A percentile compares a stretch with the other conserved stretches of the same genome.
Evolutionary conservation across 2,888 invertebrate genomes (phyloP).

Genomic region (Globia sparganii): DNA sequence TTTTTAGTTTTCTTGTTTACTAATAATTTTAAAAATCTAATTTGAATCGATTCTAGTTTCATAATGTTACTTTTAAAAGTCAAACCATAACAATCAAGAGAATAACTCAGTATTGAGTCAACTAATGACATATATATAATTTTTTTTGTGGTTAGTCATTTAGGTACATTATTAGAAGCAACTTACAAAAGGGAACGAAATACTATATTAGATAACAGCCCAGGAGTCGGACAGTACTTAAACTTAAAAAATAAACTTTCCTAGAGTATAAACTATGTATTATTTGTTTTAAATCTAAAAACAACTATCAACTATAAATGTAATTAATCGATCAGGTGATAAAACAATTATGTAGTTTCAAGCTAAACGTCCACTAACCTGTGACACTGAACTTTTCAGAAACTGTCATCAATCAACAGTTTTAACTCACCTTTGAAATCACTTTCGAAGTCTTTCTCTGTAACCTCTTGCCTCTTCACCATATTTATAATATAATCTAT

Average conservation of each 20-base stretch:
- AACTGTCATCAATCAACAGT: too few relatives aligned
- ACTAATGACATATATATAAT: too few relatives aligned
- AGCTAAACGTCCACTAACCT: neutral
- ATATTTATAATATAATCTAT: constrained; percentile 28
- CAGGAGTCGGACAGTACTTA: neutral
- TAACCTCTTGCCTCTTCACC: constrained; percentile 29
- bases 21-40: too few relatives aligned
- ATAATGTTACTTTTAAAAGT: too few relatives aligned
- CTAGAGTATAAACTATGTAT: too few relatives aligned
- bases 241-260: neutral
- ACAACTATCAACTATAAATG: constrained; percentile 6
- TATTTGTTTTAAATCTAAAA: neutral
- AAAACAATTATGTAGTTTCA: constrained; percentile 18
- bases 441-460: constrained; percentile 18
- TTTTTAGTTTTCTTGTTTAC: too few relatives aligned
- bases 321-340: constrained; percentile 26
- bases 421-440: constrained; percentile 54
- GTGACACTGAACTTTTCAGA: constrained; percentile 31
- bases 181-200: neutral
- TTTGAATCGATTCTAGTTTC: too few relatives aligned
- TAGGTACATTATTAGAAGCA: neutral
- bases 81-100: too few relatives aligned
- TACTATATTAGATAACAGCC: neutral
- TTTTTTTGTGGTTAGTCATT: neutral
- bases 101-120: too few relatives aligned